These are phyloP conservation scores for Callipepla californica DNA, from an alignment of 2,113 vertebrate genomes.

Conservation along the genomic window DNA sequence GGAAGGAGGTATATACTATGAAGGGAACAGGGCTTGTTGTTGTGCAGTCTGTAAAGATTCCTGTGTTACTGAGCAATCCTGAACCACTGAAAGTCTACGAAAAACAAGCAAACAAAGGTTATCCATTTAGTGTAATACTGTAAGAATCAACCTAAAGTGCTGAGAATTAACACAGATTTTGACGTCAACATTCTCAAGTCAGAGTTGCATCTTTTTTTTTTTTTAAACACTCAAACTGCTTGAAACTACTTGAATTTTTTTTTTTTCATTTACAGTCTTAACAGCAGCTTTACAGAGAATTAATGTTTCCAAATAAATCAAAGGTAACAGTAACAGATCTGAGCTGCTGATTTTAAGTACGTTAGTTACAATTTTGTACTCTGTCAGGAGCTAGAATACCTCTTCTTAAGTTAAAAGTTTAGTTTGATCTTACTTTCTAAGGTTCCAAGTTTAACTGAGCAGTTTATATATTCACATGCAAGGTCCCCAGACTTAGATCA, in stretches of 20 bases:
- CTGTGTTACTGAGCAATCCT: background rate
- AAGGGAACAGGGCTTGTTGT: background rate
- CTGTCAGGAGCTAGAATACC: background rate
- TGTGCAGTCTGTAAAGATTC: background rate
- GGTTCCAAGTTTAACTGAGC: background rate
- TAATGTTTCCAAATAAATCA: background rate
- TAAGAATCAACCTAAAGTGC: background rate
- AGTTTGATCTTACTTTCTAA: conserved; percentile 1
- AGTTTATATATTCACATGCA: background rate
- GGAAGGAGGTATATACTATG: background rate
- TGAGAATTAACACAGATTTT: background rate
- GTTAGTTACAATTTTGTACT: background rate
- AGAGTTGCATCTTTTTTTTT: background rate
- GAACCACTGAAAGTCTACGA: background rate
- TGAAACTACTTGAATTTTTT: background rate
- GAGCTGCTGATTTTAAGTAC: background rate
- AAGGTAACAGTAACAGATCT: background rate
- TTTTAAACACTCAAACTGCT: background rate
- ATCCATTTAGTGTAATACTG: background rate
- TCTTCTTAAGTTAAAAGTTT: background rate
- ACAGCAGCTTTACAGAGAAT: background rate
- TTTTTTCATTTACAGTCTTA: background rate
- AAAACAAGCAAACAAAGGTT: background rate
- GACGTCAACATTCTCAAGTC: background rate
- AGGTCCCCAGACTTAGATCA: background rate